These are phyloP conservation scores for Drosophila quadrilineata DNA, from an alignment of 1,140 invertebrate genomes.

Conservation along the genomic window DNA sequence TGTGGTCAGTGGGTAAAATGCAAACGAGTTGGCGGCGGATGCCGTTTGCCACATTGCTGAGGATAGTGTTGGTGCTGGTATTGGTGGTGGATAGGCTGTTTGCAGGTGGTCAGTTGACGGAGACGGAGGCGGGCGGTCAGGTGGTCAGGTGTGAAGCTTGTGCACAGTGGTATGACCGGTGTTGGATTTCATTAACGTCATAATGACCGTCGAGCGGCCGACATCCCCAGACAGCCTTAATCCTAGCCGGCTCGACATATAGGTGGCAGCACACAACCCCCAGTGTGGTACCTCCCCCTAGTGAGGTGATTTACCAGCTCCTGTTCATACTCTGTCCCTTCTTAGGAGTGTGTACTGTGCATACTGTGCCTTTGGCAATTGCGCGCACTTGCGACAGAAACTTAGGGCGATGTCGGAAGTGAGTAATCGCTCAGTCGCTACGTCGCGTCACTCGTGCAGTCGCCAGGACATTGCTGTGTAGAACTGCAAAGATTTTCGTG, in stretches of 20 bases:
- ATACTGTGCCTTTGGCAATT: slow-evolving; percentile 49
- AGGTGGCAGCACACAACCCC: neutral
- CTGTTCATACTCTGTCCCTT: neutral
- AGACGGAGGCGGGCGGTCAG: neutral
- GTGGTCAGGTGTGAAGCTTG: slow-evolving; percentile 64
- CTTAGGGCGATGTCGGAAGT: slow-evolving; percentile 65
- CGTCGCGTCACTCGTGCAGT: slow-evolving; percentile 34
- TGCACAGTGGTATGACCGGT: slow-evolving; percentile 66
- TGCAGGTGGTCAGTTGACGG: neutral
- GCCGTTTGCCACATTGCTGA: slow-evolving; percentile 23
- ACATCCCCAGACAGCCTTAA: slow-evolving; percentile 51
- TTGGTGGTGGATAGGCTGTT: neutral
- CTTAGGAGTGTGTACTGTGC: too few relatives aligned
- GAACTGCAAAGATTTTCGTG: slow-evolving; percentile 58
- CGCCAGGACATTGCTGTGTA: slow-evolving; percentile 38
- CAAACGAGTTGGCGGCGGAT: slow-evolving; percentile 47
- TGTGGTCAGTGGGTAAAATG: slow-evolving; percentile 44
- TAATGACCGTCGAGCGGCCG: slow-evolving; percentile 58
- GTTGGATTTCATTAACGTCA: slow-evolving; percentile 78
- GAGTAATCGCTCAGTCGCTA: slow-evolving; percentile 74
- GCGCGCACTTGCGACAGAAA: slow-evolving; percentile 69
- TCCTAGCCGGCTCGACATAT: slow-evolving; percentile 38
- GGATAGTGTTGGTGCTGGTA: too few relatives aligned
- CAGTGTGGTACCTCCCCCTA: neutral
- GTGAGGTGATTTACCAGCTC: neutral